phyloP scores from a whole-genome alignment of 2,888 invertebrate genomes.

The Biston stratarius region DNA sequence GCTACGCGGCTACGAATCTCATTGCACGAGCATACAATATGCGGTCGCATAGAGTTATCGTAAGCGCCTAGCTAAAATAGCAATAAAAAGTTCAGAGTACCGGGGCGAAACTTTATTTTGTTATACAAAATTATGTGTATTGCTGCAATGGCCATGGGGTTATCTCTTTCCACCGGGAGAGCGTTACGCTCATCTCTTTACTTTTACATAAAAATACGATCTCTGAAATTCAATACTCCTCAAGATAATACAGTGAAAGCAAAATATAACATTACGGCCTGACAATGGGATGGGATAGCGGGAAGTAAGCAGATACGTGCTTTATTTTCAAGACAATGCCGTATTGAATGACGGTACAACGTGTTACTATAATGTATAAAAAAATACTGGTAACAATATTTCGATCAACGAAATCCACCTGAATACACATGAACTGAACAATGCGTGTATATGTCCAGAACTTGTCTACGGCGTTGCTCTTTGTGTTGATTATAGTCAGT shows the following conservation, averaged over 20 bases:
- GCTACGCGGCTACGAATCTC: too few relatives aligned
- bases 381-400: slow-evolving; percentile 21
- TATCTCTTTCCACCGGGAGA: too few relatives aligned
- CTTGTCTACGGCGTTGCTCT: slow-evolving; percentile 8
- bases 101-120: too few relatives aligned
- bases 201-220: background rate
- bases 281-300: slow-evolving; percentile 43
- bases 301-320: slow-evolving; percentile 41
- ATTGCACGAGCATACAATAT: too few relatives aligned
- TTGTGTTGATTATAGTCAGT: background rate
- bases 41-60: too few relatives aligned
- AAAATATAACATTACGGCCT: slow-evolving; percentile 36
- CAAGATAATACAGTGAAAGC: slow-evolving; percentile 33
- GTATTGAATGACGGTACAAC: slow-evolving; percentile 39
- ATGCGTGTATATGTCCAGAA: background rate
- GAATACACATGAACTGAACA: background rate
- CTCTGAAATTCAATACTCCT: slow-evolving; percentile 20
- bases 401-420: slow-evolving; percentile 14
- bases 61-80: too few relatives aligned
- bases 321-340: slow-evolving; percentile 43
- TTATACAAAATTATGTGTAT: too few relatives aligned
- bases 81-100: too few relatives aligned
- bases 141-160: too few relatives aligned
- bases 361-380: slow-evolving; percentile 11
- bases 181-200: too few relatives aligned